Evolutionary conservation across 2,888 invertebrate genomes (phyloP).

Genomic region (Netelia virgata): DNA sequence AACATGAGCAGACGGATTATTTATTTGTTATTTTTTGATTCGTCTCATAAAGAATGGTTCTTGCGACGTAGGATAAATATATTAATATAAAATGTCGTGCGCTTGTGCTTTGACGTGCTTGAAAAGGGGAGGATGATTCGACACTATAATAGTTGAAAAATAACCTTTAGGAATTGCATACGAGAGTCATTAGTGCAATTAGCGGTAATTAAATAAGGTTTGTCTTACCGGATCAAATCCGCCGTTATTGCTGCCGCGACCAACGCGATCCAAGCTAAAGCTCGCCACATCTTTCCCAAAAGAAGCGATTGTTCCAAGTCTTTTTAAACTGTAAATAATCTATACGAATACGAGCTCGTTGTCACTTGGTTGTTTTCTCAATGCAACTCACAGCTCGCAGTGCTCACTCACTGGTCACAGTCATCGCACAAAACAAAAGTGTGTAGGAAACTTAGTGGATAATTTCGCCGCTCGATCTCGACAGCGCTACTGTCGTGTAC

Average conservation of each 20-base stretch:
- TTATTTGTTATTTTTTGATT: background rate
- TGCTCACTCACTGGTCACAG: too few species aligned
- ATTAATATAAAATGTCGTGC: background rate
- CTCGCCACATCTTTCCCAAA: constrained; percentile 71
- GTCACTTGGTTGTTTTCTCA: constrained; percentile 9
- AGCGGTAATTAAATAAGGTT: constrained; percentile 31
- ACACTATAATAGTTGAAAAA: too few species aligned
- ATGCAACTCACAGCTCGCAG: too few species aligned
- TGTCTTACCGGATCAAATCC: constrained; percentile 72
- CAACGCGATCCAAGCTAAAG: constrained; percentile 69
- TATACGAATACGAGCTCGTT: constrained; percentile 2
- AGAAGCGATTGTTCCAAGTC: background rate
- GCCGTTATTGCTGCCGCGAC: constrained; percentile 69
- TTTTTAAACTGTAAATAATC: background rate
- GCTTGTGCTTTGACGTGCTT: too few species aligned
- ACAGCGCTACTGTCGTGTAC: constrained; percentile 18
- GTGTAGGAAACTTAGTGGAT: background rate
- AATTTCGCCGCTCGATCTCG: constrained; percentile 12
- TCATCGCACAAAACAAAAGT: constrained; percentile 44
- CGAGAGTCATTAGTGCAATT: constrained; percentile 26
- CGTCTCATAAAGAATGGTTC: constrained; percentile 2
- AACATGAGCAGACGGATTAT: background rate
- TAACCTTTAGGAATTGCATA: background rate
- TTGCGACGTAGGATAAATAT: constrained; percentile 19
- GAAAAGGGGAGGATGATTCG: background rate